Conservation (phyloP, 2,888 invertebrate genomes). For the Latrodectus hesperus region DNA sequence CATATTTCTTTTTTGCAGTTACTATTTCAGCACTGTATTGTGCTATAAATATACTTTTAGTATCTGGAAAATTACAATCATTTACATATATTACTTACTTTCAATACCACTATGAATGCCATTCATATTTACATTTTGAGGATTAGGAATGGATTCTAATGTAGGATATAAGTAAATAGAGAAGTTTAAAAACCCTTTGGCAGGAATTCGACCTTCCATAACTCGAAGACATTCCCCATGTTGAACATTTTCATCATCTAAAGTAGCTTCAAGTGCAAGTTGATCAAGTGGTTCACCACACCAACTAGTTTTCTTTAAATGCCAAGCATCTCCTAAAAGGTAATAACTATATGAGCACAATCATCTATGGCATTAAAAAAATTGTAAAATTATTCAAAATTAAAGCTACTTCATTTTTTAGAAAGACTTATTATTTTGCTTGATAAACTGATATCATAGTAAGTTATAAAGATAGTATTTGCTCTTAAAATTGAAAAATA, state of each 20-base stretch:
- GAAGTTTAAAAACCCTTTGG: slow-evolving; percentile 58
- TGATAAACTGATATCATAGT: too few relatives aligned
- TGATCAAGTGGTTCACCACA: slow-evolving; percentile 62
- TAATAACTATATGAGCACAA: too few relatives aligned
- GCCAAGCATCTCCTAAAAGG: slow-evolving; percentile 60
- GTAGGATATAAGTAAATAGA: slow-evolving; percentile 60
- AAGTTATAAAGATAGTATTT: too few relatives aligned
- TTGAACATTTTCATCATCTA: slow-evolving; percentile 61
- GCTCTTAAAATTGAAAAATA: too few relatives aligned
- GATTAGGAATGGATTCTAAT: slow-evolving; percentile 26
- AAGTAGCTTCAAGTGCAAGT: slow-evolving; percentile 45
- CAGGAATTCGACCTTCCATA: slow-evolving; percentile 60
- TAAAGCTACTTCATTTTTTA: too few relatives aligned
- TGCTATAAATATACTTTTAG: too few relatives aligned
- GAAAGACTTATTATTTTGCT: too few relatives aligned
- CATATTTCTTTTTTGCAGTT: too few relatives aligned
- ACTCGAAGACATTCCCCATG: slow-evolving; percentile 61
- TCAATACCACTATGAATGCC: slow-evolving; percentile 52
- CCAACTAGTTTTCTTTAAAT: slow-evolving; percentile 62
- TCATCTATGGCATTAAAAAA: too few relatives aligned
- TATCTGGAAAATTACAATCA: not conserved
- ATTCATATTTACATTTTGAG: slow-evolving; percentile 41
- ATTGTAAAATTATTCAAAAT: too few relatives aligned
- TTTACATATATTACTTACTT: slow-evolving; percentile 18
- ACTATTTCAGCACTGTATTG: too few relatives aligned